These are phyloP conservation scores for Muscina levida DNA, from an alignment of 2,888 invertebrate genomes.

Conservation along the genomic window DNA sequence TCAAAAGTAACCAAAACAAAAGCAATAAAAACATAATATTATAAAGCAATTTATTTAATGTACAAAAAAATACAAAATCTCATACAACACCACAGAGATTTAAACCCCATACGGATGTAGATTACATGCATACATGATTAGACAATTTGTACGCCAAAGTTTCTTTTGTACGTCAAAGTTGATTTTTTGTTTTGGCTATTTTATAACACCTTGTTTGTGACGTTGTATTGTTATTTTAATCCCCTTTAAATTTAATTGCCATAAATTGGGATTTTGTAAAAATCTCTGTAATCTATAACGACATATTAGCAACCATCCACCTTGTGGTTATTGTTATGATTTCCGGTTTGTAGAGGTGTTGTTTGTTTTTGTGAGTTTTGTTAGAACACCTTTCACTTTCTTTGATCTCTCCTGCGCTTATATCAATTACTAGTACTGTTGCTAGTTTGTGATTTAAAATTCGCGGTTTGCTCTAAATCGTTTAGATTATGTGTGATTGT, in stretches of 20 bases:
- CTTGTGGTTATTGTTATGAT: not conserved
- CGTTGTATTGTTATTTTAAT: not conserved
- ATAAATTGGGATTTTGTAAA: not conserved
- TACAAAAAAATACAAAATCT: slow-evolving; percentile 21
- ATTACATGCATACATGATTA: slow-evolving; percentile 4
- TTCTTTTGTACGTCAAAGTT: too few species aligned
- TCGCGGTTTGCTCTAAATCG: too few species aligned
- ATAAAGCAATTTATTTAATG: slow-evolving; percentile 17
- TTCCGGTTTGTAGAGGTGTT: not conserved
- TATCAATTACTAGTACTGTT: too few species aligned
- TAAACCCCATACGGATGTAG: slow-evolving; percentile 11
- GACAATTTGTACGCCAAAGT: slow-evolving; percentile 27
- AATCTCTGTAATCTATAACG: not conserved
- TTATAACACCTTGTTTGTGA: too few species aligned
- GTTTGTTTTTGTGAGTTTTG: not conserved
- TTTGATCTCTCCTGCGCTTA: not conserved
- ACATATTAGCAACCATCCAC: too few species aligned
- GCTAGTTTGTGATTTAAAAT: too few species aligned
- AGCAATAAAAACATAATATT: slow-evolving; percentile 6
- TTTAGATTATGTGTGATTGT: too few species aligned
- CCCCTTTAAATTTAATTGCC: not conserved
- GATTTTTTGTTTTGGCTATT: too few species aligned
- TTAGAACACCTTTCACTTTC: slow-evolving; percentile 15
- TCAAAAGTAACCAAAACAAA: not conserved
- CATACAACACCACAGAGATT: not conserved